A percentile compares a stretch with the other conserved stretches of the same genome.
Evolutionary conservation across 2,797 vertebrate genomes (phyloP).

Genomic region (Eulemur albifrons): DNA sequence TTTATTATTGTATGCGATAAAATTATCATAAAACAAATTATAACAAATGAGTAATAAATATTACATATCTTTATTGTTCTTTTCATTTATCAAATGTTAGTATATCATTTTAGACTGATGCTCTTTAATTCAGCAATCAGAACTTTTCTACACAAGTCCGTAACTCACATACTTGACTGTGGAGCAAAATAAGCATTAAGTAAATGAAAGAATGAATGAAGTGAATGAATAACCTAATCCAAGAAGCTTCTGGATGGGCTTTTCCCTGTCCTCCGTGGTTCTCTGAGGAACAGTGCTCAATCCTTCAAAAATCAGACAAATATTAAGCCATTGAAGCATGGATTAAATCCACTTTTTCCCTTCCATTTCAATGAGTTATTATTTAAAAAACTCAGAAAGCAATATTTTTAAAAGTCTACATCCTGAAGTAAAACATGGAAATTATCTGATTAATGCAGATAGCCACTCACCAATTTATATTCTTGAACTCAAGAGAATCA

Average conservation of each 20-base stretch:
- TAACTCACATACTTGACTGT: background rate
- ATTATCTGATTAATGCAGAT: conserved; percentile 79
- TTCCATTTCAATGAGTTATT: conserved; percentile 71
- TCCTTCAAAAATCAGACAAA: conserved; percentile 63
- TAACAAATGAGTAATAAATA: background rate
- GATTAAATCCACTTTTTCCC: conserved; percentile 61
- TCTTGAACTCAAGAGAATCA: conserved; percentile 72
- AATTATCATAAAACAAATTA: background rate
- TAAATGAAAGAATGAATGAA: conserved; percentile 48
- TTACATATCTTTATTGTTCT: background rate
- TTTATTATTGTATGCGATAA: background rate
- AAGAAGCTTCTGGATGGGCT: background rate
- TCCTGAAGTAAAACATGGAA: conserved; percentile 68
- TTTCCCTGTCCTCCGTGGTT: background rate
- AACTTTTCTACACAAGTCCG: background rate
- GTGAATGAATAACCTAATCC: conserved; percentile 49
- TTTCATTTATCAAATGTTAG: background rate
- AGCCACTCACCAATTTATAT: conserved; percentile 64
- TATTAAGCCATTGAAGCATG: conserved; percentile 60
- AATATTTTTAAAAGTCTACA: conserved; percentile 75
- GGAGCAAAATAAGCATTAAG: background rate
- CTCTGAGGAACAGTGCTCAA: conserved; percentile 37
- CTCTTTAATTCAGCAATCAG: background rate
- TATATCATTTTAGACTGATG: background rate
- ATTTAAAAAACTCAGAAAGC: conserved; percentile 72